Evolutionary conservation across 2,888 invertebrate genomes (phyloP), one percentile per base, ranked within the genome.

Genomic region (Nudaria mundana): DNA sequence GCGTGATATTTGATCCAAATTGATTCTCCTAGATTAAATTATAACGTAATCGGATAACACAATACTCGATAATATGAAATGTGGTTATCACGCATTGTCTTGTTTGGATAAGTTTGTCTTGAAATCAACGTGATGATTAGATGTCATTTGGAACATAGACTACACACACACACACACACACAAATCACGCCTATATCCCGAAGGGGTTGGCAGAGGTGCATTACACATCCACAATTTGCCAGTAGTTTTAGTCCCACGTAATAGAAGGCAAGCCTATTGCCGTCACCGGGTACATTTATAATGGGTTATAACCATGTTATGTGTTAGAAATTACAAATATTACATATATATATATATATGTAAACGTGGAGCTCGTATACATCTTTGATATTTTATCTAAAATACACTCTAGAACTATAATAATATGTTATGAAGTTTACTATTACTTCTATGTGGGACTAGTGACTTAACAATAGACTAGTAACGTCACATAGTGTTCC

Each of bases 391-490:
- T 10, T 13, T 10, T 28, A 7, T 5, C n/a, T n/a, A n/a, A n/a
- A n/a, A n/a, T n/a, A n/a, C n/a, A n/a, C n/a, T n/a, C n/a, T n/a
- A n/a, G n/a, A n/a, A 31, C 37, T 11, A n/a, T 31, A 31, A 14
- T 13, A 2, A 10, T 8, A 10, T 0, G 2, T 0, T 3, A 20
- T 26, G 31, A 37, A 7, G 26, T 31, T 6, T 25, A 20, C 7
- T 18, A 18, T 30, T 25, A 16, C 18, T 7, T 25, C 15, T 28
- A 25, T 23, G 29, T 30, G n/a, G n/a, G n/a, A n/a, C n/a, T n/a
- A n/a, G n/a, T n/a, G n/a, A n/a, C 38, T 46, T 32, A 37, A 56
- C 59, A 57, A 56, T 58, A 34, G 50, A 32, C 16, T 30, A 15
- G 28, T 20, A 34, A 43, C 49, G 56, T 56, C 58, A 58, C 46